Conservation (phyloP, 2,113 vertebrate genomes). For the Hypocryptadius cinnamomeus region DNA sequence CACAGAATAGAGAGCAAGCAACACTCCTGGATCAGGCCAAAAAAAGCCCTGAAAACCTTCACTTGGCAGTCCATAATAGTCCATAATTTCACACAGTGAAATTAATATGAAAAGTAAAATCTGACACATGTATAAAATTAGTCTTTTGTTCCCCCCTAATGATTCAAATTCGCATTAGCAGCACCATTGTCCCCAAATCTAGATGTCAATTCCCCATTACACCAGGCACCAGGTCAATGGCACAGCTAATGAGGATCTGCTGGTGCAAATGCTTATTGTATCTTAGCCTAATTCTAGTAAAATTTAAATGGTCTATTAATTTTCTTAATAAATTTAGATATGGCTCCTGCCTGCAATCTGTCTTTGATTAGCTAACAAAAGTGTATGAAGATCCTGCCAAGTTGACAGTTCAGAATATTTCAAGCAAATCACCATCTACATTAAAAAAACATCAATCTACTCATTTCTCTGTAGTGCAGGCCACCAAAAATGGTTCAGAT, state of each 20-base stretch:
- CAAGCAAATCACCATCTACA: slow-evolving; percentile 41
- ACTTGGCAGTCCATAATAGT: not conserved
- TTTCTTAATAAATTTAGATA: slow-evolving; percentile 80
- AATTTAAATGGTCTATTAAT: slow-evolving; percentile 78
- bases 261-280: slow-evolving; percentile 54
- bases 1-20: not conserved
- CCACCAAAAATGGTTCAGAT: not conserved
- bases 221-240: slow-evolving; percentile 52
- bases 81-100: not conserved
- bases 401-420: slow-evolving; percentile 56
- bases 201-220: slow-evolving; percentile 65
- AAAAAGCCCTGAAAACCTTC: not conserved
- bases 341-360: slow-evolving; percentile 72
- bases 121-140: not conserved
- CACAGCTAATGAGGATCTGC: slow-evolving; percentile 66
- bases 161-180: not conserved
- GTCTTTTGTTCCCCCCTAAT: not conserved
- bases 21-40: not conserved
- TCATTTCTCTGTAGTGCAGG: not conserved
- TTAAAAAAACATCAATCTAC: not conserved
- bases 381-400: slow-evolving; percentile 64
- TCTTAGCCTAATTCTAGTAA: slow-evolving; percentile 73
- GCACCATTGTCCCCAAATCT: slow-evolving; percentile 7
- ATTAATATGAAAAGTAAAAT: not conserved
- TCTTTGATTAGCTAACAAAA: slow-evolving; percentile 76